These are phyloP conservation scores for Apogon talboti DNA, from an alignment of 2,797 vertebrate genomes.

Conservation along the genomic window DNA sequence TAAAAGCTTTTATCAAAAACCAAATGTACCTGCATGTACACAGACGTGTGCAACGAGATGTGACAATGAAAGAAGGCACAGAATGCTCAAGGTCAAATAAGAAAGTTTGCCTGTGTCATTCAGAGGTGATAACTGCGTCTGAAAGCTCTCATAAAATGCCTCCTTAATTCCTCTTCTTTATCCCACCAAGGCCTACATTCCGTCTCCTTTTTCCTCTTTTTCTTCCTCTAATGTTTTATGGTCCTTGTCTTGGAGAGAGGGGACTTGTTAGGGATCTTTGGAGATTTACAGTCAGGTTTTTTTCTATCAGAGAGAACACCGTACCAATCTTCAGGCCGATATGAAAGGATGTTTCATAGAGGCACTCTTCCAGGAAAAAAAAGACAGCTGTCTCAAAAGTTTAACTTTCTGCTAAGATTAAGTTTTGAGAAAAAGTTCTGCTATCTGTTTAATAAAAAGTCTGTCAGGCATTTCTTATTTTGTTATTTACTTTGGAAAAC, in stretches of 20 bases:
- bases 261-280: slow-evolving; percentile 79
- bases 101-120: slow-evolving; percentile 68
- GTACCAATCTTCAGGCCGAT: slow-evolving; percentile 70
- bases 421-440: slow-evolving; percentile 67
- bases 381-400: slow-evolving; percentile 70
- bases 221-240: slow-evolving; percentile 78
- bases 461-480: slow-evolving; percentile 72
- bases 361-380: slow-evolving; percentile 59
- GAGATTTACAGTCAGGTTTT: slow-evolving; percentile 82
- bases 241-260: slow-evolving; percentile 73
- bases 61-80: slow-evolving; percentile 22
- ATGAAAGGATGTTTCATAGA: slow-evolving; percentile 77
- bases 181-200: slow-evolving; percentile 71
- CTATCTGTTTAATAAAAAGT: slow-evolving; percentile 71
- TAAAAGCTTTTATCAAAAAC: slow-evolving; percentile 15
- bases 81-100: slow-evolving; percentile 68
- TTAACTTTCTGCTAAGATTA: slow-evolving; percentile 63
- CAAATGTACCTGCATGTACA: slow-evolving; percentile 26
- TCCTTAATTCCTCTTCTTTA: slow-evolving; percentile 80
- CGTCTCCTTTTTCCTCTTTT: slow-evolving; percentile 49
- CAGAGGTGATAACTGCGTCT: slow-evolving; percentile 69
- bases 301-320: slow-evolving; percentile 72
- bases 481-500: slow-evolving; percentile 77
- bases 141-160: slow-evolving; percentile 76
- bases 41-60: slow-evolving; percentile 21